Evolutionary conservation across 2,797 vertebrate species (phyloP).

Genomic region (Falco cherrug): DNA sequence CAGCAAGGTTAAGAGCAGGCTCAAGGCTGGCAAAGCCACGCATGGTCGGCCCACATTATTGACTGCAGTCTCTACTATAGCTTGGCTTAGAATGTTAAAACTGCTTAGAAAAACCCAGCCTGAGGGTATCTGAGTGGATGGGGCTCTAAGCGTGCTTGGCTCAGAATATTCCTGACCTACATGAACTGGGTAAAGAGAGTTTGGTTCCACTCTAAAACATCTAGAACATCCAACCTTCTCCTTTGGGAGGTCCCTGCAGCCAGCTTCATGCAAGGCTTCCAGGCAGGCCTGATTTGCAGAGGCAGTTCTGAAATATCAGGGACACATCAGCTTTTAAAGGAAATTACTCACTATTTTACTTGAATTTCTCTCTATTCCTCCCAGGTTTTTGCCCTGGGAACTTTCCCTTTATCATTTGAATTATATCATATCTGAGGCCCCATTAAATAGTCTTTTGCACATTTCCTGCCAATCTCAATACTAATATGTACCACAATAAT

Average conservation of each 20-base stretch:
- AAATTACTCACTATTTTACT: neutral
- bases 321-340: neutral
- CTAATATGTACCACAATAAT: neutral
- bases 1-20: neutral
- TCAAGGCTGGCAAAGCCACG: constrained; percentile 32
- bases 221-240: neutral
- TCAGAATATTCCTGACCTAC: neutral
- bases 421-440: neutral
- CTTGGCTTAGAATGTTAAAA: neutral
- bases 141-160: neutral
- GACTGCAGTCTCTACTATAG: neutral
- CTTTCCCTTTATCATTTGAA: neutral
- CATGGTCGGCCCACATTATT: constrained; percentile 12
- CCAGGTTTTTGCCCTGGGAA: neutral
- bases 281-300: neutral
- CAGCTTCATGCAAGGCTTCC: neutral
- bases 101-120: neutral
- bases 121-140: neutral
- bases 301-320: neutral
- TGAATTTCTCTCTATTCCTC: neutral
- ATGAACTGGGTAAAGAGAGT: neutral
- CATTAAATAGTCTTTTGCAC: neutral
- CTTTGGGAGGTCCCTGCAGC: neutral
- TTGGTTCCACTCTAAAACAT: neutral
- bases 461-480: neutral